Evolutionary conservation across 2,113 vertebrate species (phyloP), one percentile per base, ranked within the genome.

Genomic region (Misgurnus anguillicaudatus): DNA sequence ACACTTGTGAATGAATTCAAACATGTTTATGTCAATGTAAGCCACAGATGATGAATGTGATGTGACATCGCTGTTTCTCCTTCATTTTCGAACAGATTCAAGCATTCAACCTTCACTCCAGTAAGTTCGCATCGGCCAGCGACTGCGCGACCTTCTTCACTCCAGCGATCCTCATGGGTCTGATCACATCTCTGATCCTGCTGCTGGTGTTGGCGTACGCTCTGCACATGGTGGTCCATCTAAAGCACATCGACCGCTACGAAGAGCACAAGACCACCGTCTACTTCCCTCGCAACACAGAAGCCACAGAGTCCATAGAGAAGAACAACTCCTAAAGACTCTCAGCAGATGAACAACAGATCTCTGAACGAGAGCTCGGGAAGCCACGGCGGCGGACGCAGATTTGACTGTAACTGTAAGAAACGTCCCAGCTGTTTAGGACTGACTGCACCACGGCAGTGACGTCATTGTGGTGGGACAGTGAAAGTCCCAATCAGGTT

Each of bases 211-310:
- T 98, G 80, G 97, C 96, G 85, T 98, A 95, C 0, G 92, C 96
- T 55, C 93, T 98, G 79, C 96, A 98, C 85, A 96, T 97, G 95
- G 92, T 99, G 87, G 89, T 97, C 65, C 95, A 98, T 88, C 91
- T 98, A 82, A 96, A 96, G 79, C 94, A 94, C 64, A 95, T 98
- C 3, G 97, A 98, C 85, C 92, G 92, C 64, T 95, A 95, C 48
- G 96, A 96, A 4, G 94, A 97, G 73, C 91, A 93, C 90, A 95
- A 97, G 88, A 90, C 93, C 84, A 93, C 92, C 1, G 92, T 93
- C 75, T 94, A 94, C 85, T 94, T 94, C 51, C 93, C 93, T 21
- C 90, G 92, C 19, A 93, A 89, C 88, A 89, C 92, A 38, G 92
- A 94, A 85, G 91, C 91, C 0, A 31, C 24, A 31, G 92, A 93